phyloP scores from a whole-genome alignment of 2,888 invertebrate species.

The Pristionchus arcanus region DNA sequence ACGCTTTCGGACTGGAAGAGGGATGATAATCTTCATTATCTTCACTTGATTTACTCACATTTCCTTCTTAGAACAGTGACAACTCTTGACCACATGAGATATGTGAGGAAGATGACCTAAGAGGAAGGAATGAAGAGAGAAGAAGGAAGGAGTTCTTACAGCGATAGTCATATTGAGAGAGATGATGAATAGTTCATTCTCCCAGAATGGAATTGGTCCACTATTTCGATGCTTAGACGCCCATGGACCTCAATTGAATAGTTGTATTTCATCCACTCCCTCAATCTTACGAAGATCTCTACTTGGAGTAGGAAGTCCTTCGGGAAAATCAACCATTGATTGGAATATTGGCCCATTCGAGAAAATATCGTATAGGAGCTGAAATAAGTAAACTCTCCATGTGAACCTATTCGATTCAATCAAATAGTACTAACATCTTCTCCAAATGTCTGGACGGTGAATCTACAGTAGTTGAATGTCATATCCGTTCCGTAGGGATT shows the following conservation, averaged over 20 bases:
- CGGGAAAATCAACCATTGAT: not conserved
- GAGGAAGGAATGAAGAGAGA: not conserved
- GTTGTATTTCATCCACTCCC: not conserved
- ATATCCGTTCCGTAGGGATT: not conserved
- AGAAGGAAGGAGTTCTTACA: not conserved
- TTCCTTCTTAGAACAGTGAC: not conserved
- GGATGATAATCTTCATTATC: not conserved
- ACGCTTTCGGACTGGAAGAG: not conserved
- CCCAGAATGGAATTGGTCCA: not conserved
- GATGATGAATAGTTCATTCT: not conserved
- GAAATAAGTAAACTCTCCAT: not conserved
- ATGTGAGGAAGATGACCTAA: not conserved
- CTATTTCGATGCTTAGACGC: not conserved
- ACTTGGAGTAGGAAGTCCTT: not conserved
- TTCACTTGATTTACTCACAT: not conserved
- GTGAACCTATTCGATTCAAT: not conserved
- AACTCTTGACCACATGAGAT: not conserved
- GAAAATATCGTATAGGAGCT: not conserved
- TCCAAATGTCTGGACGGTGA: not conserved
- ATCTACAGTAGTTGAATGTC: not conserved
- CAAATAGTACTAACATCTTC: not conserved
- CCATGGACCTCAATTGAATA: not conserved
- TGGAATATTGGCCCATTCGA: not conserved
- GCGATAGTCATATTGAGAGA: not conserved
- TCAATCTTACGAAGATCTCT: not conserved